Conservation (phyloP, 2,113 vertebrate species). For the Pampusana beccarii region DNA sequence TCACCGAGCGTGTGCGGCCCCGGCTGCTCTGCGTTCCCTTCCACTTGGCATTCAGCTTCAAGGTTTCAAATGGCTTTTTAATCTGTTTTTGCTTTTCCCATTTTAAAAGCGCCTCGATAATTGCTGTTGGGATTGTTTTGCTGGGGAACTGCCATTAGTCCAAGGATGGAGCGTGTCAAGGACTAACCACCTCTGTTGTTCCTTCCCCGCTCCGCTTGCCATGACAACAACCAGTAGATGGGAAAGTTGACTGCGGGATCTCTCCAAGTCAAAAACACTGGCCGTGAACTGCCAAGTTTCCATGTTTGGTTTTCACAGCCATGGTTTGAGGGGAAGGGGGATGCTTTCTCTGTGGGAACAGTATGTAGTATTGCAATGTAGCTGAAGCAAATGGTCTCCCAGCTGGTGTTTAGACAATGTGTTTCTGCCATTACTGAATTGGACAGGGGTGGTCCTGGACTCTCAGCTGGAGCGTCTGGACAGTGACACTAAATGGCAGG, state of each 20-base stretch:
- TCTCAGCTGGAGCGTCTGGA: background rate
- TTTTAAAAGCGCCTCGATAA: background rate
- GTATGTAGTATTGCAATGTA: rapidly evolving
- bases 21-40: background rate
- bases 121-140: conserved; percentile 33
- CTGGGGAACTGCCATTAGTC: background rate
- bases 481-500: background rate
- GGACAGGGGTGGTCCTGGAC: background rate
- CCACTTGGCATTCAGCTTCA: conserved; percentile 19
- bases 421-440: background rate
- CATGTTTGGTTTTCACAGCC: background rate
- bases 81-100: background rate
- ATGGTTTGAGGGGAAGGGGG: background rate
- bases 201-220: background rate
- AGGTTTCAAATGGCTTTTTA: conserved; percentile 52
- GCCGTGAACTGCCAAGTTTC: background rate
- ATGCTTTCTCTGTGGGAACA: background rate
- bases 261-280: background rate
- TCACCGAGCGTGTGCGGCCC: rapidly evolving
- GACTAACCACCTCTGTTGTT: background rate
- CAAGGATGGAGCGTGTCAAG: conserved; percentile 36
- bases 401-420: background rate
- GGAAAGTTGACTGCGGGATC: background rate
- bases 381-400: background rate
- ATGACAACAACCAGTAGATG: background rate